Percentiles rank a stretch among this genome's conserved stretches.
phyloP scores from a whole-genome alignment of 2,113 vertebrate genomes.

The Neolamprologus kungweensis region DNA sequence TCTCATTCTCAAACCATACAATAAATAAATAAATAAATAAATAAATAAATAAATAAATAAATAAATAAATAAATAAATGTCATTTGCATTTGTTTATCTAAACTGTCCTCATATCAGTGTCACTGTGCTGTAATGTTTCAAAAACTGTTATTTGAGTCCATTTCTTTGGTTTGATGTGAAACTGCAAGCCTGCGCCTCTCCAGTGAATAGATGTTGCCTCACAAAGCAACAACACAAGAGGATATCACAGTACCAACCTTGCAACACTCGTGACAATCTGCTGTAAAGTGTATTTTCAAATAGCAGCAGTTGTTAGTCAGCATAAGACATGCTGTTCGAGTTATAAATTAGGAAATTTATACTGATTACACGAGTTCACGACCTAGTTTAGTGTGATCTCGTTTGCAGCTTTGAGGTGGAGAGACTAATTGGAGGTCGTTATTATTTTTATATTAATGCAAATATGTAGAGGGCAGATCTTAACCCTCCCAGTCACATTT shows the following conservation, averaged over 20 bases:
- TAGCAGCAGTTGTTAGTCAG: neutral
- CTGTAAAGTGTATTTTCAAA: conserved; percentile 1
- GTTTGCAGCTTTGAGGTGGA: conserved; percentile 21
- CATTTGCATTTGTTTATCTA: neutral
- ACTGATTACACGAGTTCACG: conserved; percentile 35
- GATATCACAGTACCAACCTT: neutral
- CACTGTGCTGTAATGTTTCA: neutral
- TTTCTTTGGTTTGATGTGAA: neutral
- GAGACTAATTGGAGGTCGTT: conserved; percentile 52
- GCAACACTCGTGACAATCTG: neutral
- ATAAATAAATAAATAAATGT: neutral
- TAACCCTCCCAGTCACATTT: conserved; percentile 29
- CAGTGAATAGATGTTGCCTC: neutral
- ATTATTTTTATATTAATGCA: conserved; percentile 49
- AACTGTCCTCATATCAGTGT: neutral
- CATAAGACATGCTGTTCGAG: neutral
- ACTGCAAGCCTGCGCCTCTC: neutral
- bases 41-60: neutral
- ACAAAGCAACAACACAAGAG: neutral
- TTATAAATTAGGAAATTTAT: conserved; percentile 25
- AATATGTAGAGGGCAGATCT: conserved; percentile 25
- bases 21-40: fast-evolving
- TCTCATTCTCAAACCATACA: neutral
- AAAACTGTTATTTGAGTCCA: neutral
- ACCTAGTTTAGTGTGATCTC: conserved; percentile 39